Conservation (phyloP, 2,888 invertebrate species). For the Lamellibrachia columna region DNA sequence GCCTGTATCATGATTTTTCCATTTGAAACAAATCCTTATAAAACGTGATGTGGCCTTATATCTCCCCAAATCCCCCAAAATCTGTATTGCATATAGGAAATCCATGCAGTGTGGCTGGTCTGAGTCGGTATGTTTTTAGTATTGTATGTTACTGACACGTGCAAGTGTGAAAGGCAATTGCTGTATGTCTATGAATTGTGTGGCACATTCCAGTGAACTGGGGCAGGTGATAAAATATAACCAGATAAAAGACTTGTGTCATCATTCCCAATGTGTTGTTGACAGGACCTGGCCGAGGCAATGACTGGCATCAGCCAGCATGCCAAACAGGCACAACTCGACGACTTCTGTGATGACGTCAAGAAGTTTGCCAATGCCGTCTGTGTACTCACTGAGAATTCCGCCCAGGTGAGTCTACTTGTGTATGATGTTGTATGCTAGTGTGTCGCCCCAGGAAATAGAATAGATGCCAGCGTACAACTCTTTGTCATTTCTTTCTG, state of each 20-base stretch:
- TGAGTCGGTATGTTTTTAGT: no score
- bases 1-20: background rate
- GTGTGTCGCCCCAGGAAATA: background rate
- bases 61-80: no score
- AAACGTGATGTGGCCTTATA: no score
- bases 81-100: no score
- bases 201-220: background rate
- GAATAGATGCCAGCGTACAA: no score
- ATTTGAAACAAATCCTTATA: background rate
- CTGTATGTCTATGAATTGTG: background rate
- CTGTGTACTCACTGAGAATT: conserved; percentile 89
- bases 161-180: no score
- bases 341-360: conserved; percentile 85
- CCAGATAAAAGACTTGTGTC: background rate
- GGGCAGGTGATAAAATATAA: background rate
- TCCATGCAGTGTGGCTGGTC: no score
- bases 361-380: conserved; percentile 86
- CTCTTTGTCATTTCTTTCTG: no score
- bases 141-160: no score
- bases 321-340: conserved; percentile 85
- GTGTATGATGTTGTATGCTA: background rate
- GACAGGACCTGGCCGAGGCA: conserved; percentile 70
- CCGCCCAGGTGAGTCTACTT: conserved; percentile 75
- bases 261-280: background rate
- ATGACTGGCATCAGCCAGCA: conserved; percentile 91